Evolutionary conservation across 2,113 vertebrate species (phyloP), one percentile per base, ranked within the genome.

Genomic region (Cololabis saira): DNA sequence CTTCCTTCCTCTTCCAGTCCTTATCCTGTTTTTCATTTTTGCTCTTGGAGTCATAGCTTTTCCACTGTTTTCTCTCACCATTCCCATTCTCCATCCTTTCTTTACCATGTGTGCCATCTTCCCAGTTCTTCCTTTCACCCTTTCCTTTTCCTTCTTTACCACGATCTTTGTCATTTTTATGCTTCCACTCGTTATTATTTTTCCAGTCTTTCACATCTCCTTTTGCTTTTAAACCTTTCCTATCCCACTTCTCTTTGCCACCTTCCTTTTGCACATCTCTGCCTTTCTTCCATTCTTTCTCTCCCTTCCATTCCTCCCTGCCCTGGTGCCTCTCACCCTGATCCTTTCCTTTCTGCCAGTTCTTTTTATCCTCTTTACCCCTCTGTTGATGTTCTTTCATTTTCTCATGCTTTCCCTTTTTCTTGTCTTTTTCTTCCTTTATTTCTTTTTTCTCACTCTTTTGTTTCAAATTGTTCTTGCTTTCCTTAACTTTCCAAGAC

Each of bases 381-480:
- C 16, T 82, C 57, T 64, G 64, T 8, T 71, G 54, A 47, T 74
- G 78, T 16, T 68, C 78, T 15, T 75, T 76, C 44, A 56, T 41
- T 42, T 74, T 68, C 50, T 86, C 82, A 43, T 43, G 43, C 24
- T 85, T 87, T 21, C 17, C 44, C n/a, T 81, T 87, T 67, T 88
- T 87, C 80, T 59, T n/a, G 15, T 83, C 58, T 42, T 81, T 88
- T 10, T 81, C 75, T 43, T 83, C 80, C 17, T 76, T 88, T 47
- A 45, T 45, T 41, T 81, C 80, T 54, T 75, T 85, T 55, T 75
- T 76, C 42, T 86, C 85, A 43, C 30, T 79, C 51, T 67, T 81
- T n/a, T 82, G 78, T 51, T 43, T 44, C 82, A 63, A 12, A 5
- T 84, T 78, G 21, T 63, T 87, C 18, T 82, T 78, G 2, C 54